Evolutionary conservation across 2,797 vertebrate species (phyloP).

Genomic region (Limnodromus scolopaceus): DNA sequence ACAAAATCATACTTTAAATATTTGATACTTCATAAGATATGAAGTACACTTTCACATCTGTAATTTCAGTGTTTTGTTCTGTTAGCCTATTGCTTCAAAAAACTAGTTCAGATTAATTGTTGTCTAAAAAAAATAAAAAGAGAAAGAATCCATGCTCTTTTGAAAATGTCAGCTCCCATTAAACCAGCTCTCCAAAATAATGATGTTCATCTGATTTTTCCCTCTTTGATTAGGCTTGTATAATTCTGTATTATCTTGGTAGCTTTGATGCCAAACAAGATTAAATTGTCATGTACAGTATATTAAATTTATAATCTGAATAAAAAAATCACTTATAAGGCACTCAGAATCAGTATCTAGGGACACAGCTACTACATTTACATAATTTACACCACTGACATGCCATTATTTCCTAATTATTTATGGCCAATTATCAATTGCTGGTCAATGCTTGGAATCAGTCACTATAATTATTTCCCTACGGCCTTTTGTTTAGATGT

Average conservation of each 20-base stretch:
- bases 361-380: constrained; percentile 54
- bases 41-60: constrained; percentile 32
- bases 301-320: constrained; percentile 76
- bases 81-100: constrained; percentile 36
- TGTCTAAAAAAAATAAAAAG: constrained; percentile 10
- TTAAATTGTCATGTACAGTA: constrained; percentile 78
- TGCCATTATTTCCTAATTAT: constrained; percentile 74
- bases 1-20: constrained; percentile 64
- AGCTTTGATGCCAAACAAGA: constrained; percentile 78
- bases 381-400: constrained; percentile 66
- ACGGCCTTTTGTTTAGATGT: constrained; percentile 28
- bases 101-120: constrained; percentile 46
- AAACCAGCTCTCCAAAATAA: constrained; percentile 68
- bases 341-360: constrained; percentile 63
- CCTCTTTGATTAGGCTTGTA: constrained; percentile 77
- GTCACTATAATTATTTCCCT: constrained; percentile 75
- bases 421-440: constrained; percentile 78
- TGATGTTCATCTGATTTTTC: constrained; percentile 65
- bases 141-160: constrained; percentile 48
- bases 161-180: constrained; percentile 64
- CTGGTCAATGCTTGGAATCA: constrained; percentile 73
- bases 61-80: constrained; percentile 53
- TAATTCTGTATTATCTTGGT: constrained; percentile 77
- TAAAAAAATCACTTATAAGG: constrained; percentile 71
- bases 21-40: constrained; percentile 55